Evolutionary conservation across 2,113 vertebrate species (phyloP), one percentile per base, ranked within the genome.

Genomic region (Leucopsar rothschildi): DNA sequence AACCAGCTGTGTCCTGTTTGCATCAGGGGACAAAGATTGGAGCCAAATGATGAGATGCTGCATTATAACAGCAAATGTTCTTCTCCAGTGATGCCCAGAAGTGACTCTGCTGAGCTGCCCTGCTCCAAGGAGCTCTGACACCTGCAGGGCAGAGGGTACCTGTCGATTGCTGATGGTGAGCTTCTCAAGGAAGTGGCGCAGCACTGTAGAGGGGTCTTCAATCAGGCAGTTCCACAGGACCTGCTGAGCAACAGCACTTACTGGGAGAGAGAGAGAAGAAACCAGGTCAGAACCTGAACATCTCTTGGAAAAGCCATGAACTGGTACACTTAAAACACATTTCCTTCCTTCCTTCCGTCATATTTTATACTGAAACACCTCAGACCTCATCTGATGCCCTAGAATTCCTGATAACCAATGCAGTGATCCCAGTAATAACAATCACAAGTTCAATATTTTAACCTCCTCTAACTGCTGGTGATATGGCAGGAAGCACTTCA

Each of bases 141-240:
- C 1, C 16, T 39, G 9, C 29, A 92, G 82, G 44, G 71, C 47
- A 40, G 14, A 7, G 18, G 37, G 82, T 92, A 99, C 99, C 98
- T 99, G 99, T 95, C 99, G 97, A 93, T 99, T 99, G 98, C 99
- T 99, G 92, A 99, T 99, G 1, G 99, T 99, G 35, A 99, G 97
- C 95, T 99, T 99, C 96, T 99, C 99, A 39, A 99, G 98, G 95
- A 99, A 99, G 97, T 99, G 99, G 25, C 99, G 98, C 57, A 99
- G 98, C 81, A 99, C 99, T 6, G 99, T 99, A 6, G 99, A 99
- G 17, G 99, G 99, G 85, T 99, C 99, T 98, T 99, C 99, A 92
- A 99, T 99, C 44, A 99, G 97, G 89, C 99, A 99, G 97, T 99
- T 99, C 99, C 99, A 99, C 75, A 99, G 97, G 84, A 99, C 99